phyloP scores from a whole-genome alignment of 2,113 vertebrate genomes.

The Neolamprologus toae region DNA sequence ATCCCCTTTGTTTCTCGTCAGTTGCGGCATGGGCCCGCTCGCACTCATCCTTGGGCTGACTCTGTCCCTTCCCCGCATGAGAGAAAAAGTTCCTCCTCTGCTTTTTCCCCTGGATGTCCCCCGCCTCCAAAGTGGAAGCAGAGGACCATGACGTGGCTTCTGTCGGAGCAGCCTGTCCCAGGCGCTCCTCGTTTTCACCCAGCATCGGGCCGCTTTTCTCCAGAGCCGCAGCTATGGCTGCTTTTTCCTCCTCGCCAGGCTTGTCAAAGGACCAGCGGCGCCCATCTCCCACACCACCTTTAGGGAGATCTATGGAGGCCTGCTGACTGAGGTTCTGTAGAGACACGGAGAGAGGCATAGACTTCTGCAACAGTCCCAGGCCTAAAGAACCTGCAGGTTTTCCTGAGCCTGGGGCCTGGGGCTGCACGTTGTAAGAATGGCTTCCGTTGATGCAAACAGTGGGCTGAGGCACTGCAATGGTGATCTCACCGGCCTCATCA shows the following conservation, averaged over 20 bases:
- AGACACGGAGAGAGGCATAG: slow-evolving; percentile 65
- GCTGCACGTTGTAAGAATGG: slow-evolving; percentile 74
- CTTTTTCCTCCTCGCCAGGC: slow-evolving; percentile 71
- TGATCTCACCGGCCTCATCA: slow-evolving; percentile 75
- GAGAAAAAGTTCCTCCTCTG: slow-evolving; percentile 76
- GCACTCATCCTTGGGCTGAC: slow-evolving; percentile 49
- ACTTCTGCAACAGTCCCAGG: slow-evolving; percentile 58
- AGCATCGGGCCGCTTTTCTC: slow-evolving; percentile 60
- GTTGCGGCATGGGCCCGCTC: slow-evolving; percentile 24
- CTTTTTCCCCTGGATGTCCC: slow-evolving; percentile 60
- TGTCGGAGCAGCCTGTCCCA: neutral
- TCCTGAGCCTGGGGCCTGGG: slow-evolving; percentile 38
- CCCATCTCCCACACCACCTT: slow-evolving; percentile 33
- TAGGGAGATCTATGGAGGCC: slow-evolving; percentile 35
- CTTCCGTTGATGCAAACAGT: slow-evolving; percentile 85
- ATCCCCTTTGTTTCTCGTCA: slow-evolving; percentile 76
- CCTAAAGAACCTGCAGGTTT: slow-evolving; percentile 31
- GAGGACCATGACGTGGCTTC: neutral
- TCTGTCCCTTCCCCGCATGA: slow-evolving; percentile 51
- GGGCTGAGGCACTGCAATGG: slow-evolving; percentile 62
- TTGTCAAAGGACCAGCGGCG: slow-evolving; percentile 73
- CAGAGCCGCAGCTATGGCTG: slow-evolving; percentile 72
- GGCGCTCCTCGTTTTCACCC: slow-evolving; percentile 38
- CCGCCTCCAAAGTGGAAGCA: neutral
- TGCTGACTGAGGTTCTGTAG: slow-evolving; percentile 66